These are phyloP conservation scores for Onychomys torridus DNA, from an alignment of 2,797 vertebrate genomes.

Conservation along the genomic window DNA sequence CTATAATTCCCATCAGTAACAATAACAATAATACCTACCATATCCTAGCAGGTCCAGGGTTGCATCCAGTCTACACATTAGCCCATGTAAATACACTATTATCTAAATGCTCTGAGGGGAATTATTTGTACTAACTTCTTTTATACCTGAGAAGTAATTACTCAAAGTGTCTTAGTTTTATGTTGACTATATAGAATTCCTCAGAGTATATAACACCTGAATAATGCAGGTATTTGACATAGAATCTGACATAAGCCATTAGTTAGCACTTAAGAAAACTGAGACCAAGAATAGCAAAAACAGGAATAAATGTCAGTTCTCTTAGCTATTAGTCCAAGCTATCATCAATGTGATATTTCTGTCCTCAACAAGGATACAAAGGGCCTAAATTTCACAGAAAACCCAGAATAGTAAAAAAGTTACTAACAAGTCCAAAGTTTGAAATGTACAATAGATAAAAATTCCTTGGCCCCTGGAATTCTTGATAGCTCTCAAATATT, in stretches of 20 bases:
- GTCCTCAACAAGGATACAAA: not conserved
- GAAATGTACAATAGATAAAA: not conserved
- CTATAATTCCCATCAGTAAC: not conserved
- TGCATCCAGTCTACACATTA: not conserved
- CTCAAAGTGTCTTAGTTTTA: not conserved
- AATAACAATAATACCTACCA: not conserved
- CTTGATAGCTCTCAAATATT: not conserved
- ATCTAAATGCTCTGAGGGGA: not conserved
- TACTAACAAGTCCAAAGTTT: not conserved
- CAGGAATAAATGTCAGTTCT: not conserved
- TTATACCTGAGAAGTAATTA: not conserved
- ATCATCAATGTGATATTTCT: not conserved
- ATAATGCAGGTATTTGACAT: not conserved
- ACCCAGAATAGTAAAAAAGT: not conserved
- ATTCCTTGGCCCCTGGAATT: not conserved
- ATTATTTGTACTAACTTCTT: slow-evolving; percentile 3
- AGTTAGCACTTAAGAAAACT: slow-evolving; percentile 28
- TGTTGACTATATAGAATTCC: not conserved
- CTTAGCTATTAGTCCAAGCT: not conserved
- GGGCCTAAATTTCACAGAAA: slow-evolving; percentile 4
- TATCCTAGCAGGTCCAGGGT: not conserved
- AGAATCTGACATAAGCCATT: not conserved
- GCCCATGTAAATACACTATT: not conserved
- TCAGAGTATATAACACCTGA: not conserved
- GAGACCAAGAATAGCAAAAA: not conserved